Evolutionary conservation across 2,113 vertebrate genomes (phyloP).

Genomic region (Crocuta crocuta): DNA sequence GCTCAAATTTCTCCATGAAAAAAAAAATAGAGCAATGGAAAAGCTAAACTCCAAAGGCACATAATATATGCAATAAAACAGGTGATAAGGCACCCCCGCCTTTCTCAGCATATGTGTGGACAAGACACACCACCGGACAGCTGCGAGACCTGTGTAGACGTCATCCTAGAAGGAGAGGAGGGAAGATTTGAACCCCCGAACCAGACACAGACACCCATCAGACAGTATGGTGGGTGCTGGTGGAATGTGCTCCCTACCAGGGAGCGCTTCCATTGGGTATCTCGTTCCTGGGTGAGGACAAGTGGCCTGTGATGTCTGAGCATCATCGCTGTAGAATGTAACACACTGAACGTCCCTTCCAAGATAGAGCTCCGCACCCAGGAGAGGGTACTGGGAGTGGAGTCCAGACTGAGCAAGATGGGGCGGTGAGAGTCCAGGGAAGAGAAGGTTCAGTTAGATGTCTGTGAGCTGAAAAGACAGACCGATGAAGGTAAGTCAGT

Average conservation of each 20-base stretch:
- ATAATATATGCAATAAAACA: neutral
- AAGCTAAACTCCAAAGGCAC: neutral
- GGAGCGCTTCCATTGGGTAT: neutral
- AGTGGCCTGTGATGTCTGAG: neutral
- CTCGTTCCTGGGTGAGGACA: neutral
- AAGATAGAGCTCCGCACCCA: neutral
- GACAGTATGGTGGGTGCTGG: too few species aligned
- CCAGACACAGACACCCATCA: neutral
- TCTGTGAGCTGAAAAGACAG: neutral
- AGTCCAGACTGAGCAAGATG: neutral
- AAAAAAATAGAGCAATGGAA: neutral
- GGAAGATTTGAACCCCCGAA: neutral
- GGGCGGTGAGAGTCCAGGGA: neutral
- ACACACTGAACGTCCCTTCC: neutral
- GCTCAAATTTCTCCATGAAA: neutral
- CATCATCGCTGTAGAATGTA: neutral
- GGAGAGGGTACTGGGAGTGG: neutral
- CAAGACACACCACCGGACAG: neutral
- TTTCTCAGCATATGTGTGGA: neutral
- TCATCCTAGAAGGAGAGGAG: neutral
- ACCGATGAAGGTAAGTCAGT: neutral
- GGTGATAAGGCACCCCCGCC: neutral
- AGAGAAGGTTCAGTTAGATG: neutral
- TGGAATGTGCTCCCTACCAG: too few species aligned
- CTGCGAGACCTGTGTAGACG: neutral